Evolutionary conservation across 2,113 vertebrate genomes (phyloP).

Genomic region (Anguilla japonica): DNA sequence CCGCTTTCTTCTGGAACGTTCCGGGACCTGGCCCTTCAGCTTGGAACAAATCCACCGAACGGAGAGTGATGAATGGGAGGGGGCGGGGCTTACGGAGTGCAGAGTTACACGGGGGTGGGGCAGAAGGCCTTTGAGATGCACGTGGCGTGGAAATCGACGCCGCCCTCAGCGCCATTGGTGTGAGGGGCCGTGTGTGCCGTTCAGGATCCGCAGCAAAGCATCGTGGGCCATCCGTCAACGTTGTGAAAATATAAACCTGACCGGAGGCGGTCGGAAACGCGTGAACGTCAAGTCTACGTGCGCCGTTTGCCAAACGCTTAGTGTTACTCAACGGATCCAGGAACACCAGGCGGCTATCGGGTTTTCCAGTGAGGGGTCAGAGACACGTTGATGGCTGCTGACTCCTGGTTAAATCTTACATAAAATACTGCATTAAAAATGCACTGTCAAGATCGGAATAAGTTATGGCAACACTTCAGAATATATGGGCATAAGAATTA

Average conservation of each 20-base stretch:
- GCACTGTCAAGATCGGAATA: not conserved
- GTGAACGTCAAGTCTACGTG: not conserved
- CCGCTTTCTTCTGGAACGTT: not conserved
- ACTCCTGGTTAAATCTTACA: too few species aligned
- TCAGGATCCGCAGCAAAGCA: not conserved
- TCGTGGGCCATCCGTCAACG: not conserved
- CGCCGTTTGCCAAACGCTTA: not conserved
- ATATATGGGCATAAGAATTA: too few species aligned
- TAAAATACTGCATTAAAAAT: not conserved
- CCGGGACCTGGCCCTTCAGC: not conserved
- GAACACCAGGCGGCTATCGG: not conserved
- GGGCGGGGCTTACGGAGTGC: not conserved
- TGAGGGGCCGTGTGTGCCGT: too few species aligned
- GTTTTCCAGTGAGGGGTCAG: not conserved
- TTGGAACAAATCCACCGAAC: not conserved
- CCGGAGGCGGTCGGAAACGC: not conserved
- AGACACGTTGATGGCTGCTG: not conserved
- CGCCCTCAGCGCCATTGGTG: not conserved
- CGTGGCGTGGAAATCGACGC: not conserved
- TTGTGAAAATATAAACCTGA: not conserved
- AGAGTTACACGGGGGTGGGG: not conserved
- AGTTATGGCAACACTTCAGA: too few species aligned
- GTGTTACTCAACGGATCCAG: not conserved
- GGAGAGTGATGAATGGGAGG: not conserved
- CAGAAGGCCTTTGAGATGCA: not conserved